Evolutionary conservation across 2,888 invertebrate genomes (phyloP), one percentile per base, ranked within the genome.

Genomic region (Caenorhabditis wallacei): DNA sequence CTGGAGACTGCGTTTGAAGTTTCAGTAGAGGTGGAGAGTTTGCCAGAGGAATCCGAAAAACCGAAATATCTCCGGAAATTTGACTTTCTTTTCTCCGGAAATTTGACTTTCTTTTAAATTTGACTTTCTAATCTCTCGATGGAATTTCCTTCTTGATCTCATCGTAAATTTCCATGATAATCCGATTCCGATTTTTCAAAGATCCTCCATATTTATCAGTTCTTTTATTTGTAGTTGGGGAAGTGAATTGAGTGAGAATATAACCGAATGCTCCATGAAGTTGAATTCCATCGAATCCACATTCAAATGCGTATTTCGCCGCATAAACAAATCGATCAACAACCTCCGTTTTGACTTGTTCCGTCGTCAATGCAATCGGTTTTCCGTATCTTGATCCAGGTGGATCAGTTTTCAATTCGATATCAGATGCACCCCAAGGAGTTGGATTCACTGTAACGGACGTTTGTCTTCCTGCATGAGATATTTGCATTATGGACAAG

Each of bases 301-400:
- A 66, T 46, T 86, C 84, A 11, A 76, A 75, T 5, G 80, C 68
- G 20, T 68, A 74, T 24, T 85, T 82, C n/a, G 87, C 82, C 8
- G 87, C 87, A 51, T 81, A 85, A 0, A 81, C 83, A 35, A 85
- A 87, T 46, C 87, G 43, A 68, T 84, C 84, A 40, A 87, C 68
- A 16, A 87, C 85, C 51, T 89, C 86, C 5, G 87, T 89, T 54
- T 85, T 48, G 66, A 89, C 87, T 70, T 89, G 88, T 54, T 88
- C 88, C 7, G 66, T 24, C 0, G 87, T 85, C 24, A 89, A 69
- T 11, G 85, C 72, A n/a, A 87, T 61, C 8, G 89, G 89, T 56
- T 82, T 78, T 40, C 89, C 89, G 63, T 76, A 84, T 13, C 40
- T 40, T 2, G 46, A 48, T 5, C 46, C 46, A 37, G 16, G 18